These are phyloP conservation scores for Linhomoeus sp. DNA, from an alignment of 2,888 invertebrate genomes.

Conservation along the genomic window DNA sequence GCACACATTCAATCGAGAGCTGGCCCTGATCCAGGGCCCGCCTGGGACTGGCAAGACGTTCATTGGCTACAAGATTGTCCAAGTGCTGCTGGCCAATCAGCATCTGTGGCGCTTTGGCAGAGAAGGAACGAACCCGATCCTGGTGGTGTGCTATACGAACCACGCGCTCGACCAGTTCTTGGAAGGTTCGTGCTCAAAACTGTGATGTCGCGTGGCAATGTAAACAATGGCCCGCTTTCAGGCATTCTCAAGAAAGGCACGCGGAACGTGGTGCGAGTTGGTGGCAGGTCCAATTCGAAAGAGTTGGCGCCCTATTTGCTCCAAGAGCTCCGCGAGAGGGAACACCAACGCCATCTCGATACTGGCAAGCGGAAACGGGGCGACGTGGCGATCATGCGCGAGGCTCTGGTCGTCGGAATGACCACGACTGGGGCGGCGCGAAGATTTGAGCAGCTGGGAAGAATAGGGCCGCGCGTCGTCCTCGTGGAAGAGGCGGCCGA, in stretches of 20 bases:
- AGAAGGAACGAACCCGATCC: slow-evolving; percentile 37
- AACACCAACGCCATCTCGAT: background rate
- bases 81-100: slow-evolving; percentile 12
- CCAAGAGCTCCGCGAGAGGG: background rate
- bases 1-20: slow-evolving; percentile 47
- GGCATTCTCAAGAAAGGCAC: slow-evolving; percentile 38
- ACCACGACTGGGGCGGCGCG: slow-evolving; percentile 58
- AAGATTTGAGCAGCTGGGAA: slow-evolving; percentile 41
- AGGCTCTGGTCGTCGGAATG: slow-evolving; percentile 38
- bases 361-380: too few species aligned
- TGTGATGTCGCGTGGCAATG: too few species aligned
- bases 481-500: background rate
- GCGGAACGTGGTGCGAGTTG: slow-evolving; percentile 44
- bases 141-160: slow-evolving; percentile 62
- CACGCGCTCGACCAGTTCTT: slow-evolving; percentile 69
- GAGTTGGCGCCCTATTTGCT: slow-evolving; percentile 24
- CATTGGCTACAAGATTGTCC: slow-evolving; percentile 11
- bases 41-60: too few species aligned
- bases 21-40: slow-evolving; percentile 56
- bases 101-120: slow-evolving; percentile 7
- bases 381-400: slow-evolving; percentile 23
- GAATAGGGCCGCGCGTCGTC: slow-evolving; percentile 13
- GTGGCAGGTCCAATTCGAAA: slow-evolving; percentile 45
- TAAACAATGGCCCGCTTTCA: too few species aligned
- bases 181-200: too few species aligned